Base-by-base conservation (phyloP, 2,113 vertebrate species). In the Salvelinus fontinalis region DNA sequence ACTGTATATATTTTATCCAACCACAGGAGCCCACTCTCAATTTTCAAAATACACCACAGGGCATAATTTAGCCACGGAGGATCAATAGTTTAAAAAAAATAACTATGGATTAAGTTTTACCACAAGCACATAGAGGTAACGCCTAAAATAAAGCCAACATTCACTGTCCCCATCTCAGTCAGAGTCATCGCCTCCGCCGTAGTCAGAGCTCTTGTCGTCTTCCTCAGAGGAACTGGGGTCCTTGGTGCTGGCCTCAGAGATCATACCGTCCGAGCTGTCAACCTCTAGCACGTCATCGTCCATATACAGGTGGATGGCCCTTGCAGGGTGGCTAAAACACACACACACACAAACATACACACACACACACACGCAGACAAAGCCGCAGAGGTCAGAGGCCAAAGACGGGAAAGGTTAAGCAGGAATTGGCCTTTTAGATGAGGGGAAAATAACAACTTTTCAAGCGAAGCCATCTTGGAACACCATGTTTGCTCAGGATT, bases 241-340 rank as follows among this genome's bases (percentile, higher is more conserved):
- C 64, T 31, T n/a, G 54, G 87, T 85, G 86, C 90, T 92, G 77
- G 86, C n/a, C 0, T 88, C 86, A 48, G 90, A 90, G 59, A 90
- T 85, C 83, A 89, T 90, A 60, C 88, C 87, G 1, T 91, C 89
- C 65, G 89, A 91, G 81, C 88, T 91, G 84, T 90, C 89, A 71
- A 90, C 84, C 85, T 90, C 89, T 68, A 89, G 14, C 74, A 86
- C 81, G 0, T 84, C 80, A 79, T 89, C 69, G 74, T 85, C 83
- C 26, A 87, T 0, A 78, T 88, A 89, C 77, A 92, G 90, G 67
- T 91, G 90, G 75, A 84, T 0, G 26, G 84, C 78, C 73, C 11
- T 82, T 7, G 79, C 69, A 8, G 86, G 86, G 78, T 90, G 86
- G 84, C 91, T 91, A 76, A 66, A 71, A 78, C 59, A 81, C 76